Base-by-base conservation (phyloP, 2,113 vertebrate species). In the Serilophus lunatus region DNA sequence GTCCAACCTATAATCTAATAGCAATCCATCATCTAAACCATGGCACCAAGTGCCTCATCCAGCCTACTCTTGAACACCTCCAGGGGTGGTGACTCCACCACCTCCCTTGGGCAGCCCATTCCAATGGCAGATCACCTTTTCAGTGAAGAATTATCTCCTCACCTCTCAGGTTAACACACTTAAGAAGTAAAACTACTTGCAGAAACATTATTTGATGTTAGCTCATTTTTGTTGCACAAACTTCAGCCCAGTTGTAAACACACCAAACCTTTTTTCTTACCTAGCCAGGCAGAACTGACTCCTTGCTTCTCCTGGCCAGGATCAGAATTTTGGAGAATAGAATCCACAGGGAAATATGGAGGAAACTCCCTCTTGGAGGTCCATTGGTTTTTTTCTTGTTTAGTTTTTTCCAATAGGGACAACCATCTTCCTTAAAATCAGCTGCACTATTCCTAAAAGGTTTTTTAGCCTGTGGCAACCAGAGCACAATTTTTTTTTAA, bases 391-490 rank as follows among this genome's bases (percentile, higher is more conserved):
- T 64, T 40, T n/a, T 5, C 4, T 36, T 40, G 7, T 15, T 19
- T 56, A 1, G 9, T 56, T 49, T 44, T 36, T 53, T 18, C 31
- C 64, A 33, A n/a, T 2, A 49, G 20, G 12, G 19, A 56, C 18
- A 80, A 64, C 18, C 38, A 8, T 22, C 19, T 79, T 40, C 36
- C 38, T 86, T 76, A 36, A 70, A 75, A 36, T 61, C 18, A 93
- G 14, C 14, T 57, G 31, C n/a, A 53, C 7, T 1, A 0, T 33
- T 74, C 6, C 50, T 29, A 35, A 71, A 35, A 20, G 12, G 3
- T 12, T 45, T 75, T 57, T 29, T 54, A 84, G 12, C 25, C 53
- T 65, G 11, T 17, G 3, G 19, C 13, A 95, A 61, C 13, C 29
- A 72, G 14, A 1, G 3, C 11, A 1, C 19, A 3, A 12, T 28